Base-by-base conservation (phyloP, 1,140 invertebrate species). In the Heliothis subflexa region DNA sequence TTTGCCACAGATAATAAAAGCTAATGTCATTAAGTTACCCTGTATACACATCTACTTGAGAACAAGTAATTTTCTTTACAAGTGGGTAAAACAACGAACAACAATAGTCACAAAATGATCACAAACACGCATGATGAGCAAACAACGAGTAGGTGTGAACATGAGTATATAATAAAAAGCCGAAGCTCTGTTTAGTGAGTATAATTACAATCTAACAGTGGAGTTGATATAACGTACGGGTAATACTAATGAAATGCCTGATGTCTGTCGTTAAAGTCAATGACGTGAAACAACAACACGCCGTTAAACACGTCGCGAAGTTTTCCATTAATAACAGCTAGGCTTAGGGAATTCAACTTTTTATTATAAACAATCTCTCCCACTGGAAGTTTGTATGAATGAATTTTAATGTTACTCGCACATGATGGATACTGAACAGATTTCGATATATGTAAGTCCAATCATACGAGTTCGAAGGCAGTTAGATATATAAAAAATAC, bases 191-290 rank as follows among this genome's bases (percentile, higher is more conserved):
- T 66, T 66, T 59, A 70, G 33, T 74, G 71, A 73, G 16, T 59
- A 18, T 33, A 73, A 59, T 73, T 73, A 73, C 40, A 72, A 40
- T 47, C 47, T 70, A 70, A 70, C 66, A 25, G 33, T 18, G 59
- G 45, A 73, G 18, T 73, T 25, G 40, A 76, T 49, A 76, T 40
- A 64, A 64, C 57, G 25, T 79, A 52, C 50, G 47, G 62, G 57
- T 47, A 77, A 83, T 86, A 78, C 79, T 74, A 88, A 88, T 89
- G 84, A 88, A 86, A 89, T 86, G 62, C 85, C 87, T 61, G 78
- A 59, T 28, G 66, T 50, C 62, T 40, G 61, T 84, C 83, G 83
- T 91, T 88, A 90, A 91, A 91, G 18, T 85, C 85, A 91, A 87
- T 86, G 89, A 82, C 81, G 83, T 81, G 86, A 80, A 87, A 84